Evolutionary conservation across 1,140 invertebrate species (phyloP).

Genomic region (Leucophenga varia): DNA sequence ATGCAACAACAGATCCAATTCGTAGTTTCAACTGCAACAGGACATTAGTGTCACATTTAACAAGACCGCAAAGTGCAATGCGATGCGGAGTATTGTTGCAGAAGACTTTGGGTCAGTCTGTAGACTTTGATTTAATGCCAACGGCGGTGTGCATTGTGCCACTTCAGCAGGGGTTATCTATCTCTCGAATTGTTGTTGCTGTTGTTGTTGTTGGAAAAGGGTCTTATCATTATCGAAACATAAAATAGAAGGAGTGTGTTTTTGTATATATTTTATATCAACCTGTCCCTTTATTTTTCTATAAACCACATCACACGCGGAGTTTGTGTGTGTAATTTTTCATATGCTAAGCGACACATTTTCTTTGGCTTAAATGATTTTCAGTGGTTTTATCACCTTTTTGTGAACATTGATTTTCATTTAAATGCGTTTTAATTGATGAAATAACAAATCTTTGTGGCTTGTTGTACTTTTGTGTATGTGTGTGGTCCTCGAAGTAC

Average conservation of each 20-base stretch:
- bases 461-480: slow-evolving; percentile 9
- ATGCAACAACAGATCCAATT: background rate
- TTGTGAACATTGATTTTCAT: slow-evolving; percentile 30
- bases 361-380: slow-evolving; percentile 3
- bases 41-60: slow-evolving; percentile 48
- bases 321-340: slow-evolving; percentile 28
- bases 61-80: slow-evolving; percentile 25
- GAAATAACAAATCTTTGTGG: slow-evolving; percentile 6
- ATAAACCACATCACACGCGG: no score
- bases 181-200: background rate
- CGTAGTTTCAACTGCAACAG: slow-evolving; percentile 32
- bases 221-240: no score
- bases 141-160: slow-evolving; percentile 15
- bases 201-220: no score
- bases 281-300: no score
- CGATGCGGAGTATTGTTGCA: slow-evolving; percentile 42
- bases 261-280: no score
- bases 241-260: no score
- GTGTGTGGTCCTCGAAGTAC: slow-evolving; percentile 40
- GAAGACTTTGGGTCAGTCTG: no score
- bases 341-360: no score
- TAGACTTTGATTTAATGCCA: no score
- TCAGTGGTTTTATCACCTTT: slow-evolving; percentile 3
- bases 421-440: slow-evolving; percentile 42
- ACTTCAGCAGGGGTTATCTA: slow-evolving; percentile 26